Conservation (phyloP, 2,797 vertebrate species). For the Rhincodon typus region DNA sequence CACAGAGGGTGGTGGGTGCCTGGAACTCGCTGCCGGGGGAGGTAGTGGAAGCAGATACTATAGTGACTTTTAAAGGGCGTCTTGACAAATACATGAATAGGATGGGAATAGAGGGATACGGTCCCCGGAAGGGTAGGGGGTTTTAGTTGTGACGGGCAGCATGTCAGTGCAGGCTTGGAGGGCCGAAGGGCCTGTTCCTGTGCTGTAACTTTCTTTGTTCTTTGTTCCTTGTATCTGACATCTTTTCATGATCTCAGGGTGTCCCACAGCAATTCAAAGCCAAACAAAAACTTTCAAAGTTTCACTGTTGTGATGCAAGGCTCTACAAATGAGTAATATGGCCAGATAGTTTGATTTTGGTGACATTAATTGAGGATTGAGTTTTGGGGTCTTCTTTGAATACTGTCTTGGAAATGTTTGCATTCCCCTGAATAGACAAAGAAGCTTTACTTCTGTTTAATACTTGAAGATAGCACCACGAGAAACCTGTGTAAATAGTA, state of each 20-base stretch:
- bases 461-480: background rate
- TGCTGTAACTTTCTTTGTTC: too few relatives aligned
- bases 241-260: background rate
- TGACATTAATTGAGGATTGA: background rate
- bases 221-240: background rate
- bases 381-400: background rate
- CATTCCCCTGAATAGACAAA: background rate
- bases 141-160: too few relatives aligned
- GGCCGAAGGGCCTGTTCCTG: too few relatives aligned
- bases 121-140: too few relatives aligned
- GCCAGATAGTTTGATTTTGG: background rate
- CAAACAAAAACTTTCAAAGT: background rate
- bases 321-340: background rate
- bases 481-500: background rate
- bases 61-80: too few relatives aligned
- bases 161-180: too few relatives aligned
- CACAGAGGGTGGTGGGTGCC: too few relatives aligned
- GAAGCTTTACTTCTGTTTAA: background rate
- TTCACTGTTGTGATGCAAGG: background rate
- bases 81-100: too few relatives aligned
- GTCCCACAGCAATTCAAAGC: background rate
- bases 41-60: too few relatives aligned
- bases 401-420: background rate
- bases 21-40: too few relatives aligned
- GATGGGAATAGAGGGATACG: too few relatives aligned